Conservation (phyloP, 2,888 invertebrate species). For the Calliopum simillimum region DNA sequence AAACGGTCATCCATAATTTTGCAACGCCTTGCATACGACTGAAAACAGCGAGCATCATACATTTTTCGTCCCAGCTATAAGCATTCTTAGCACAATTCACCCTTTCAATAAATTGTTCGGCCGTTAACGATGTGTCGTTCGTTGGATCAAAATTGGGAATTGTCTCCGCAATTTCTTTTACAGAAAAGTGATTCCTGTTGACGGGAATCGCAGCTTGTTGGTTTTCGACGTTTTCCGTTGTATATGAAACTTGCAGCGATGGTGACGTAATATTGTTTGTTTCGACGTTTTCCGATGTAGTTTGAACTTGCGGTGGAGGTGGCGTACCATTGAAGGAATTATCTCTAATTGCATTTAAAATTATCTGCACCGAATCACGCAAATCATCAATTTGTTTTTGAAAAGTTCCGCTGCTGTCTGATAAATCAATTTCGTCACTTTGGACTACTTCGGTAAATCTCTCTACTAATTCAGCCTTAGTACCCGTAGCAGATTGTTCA, state of each 20-base stretch:
- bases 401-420: not conserved
- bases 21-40: slow-evolving; percentile 30
- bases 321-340: no score
- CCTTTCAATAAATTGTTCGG: slow-evolving; percentile 35
- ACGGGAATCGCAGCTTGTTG: not conserved
- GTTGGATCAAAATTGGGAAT: slow-evolving; percentile 32
- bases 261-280: no score
- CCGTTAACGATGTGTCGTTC: slow-evolving; percentile 18
- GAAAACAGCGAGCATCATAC: slow-evolving; percentile 37
- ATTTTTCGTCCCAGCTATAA: slow-evolving; percentile 34
- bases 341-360: not conserved
- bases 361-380: slow-evolving; percentile 15
- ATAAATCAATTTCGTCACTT: slow-evolving; percentile 22
- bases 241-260: not conserved
- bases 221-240: not conserved
- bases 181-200: slow-evolving; percentile 5
- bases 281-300: not conserved
- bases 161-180: slow-evolving; percentile 39
- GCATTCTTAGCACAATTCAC: slow-evolving; percentile 25
- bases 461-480: slow-evolving; percentile 18
- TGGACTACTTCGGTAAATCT: slow-evolving; percentile 18
- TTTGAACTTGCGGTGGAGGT: not conserved
- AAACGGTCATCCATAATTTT: slow-evolving; percentile 33
- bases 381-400: slow-evolving; percentile 34
- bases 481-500: slow-evolving; percentile 15